phyloP scores from a whole-genome alignment of 1,140 invertebrate genomes.

The Sycophaga agraensis region DNA sequence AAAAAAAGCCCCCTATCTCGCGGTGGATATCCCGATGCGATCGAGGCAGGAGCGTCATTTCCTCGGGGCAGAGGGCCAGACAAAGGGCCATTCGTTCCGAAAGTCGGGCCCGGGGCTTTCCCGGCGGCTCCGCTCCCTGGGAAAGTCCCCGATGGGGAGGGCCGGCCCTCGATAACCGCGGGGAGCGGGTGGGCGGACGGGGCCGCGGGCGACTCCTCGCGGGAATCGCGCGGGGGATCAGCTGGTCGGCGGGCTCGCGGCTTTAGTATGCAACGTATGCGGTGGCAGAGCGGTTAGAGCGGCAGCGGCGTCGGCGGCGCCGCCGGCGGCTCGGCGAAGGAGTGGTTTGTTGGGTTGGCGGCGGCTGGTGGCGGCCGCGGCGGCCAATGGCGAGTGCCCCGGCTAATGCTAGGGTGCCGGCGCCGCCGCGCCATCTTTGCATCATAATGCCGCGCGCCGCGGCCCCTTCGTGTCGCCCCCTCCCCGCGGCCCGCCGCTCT shows the following conservation, averaged over 20 bases:
- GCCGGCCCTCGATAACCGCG: conserved; percentile 27
- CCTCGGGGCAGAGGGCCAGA: too few relatives aligned
- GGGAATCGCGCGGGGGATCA: too few relatives aligned
- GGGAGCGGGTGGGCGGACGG: conserved; percentile 32
- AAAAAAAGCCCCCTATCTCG: too few relatives aligned
- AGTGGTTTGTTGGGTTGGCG: conserved; percentile 50
- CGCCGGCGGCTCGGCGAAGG: conserved; percentile 46
- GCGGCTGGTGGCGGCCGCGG: conserved; percentile 52
- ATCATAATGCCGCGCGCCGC: conserved; percentile 55
- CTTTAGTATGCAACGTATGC: conserved; percentile 58
- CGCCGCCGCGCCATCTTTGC: conserved; percentile 57
- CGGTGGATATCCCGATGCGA: too few relatives aligned
- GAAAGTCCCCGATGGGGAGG: too few relatives aligned
- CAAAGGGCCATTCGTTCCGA: too few relatives aligned
- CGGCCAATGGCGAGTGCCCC: conserved; percentile 59
- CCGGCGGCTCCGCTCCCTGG: too few relatives aligned
- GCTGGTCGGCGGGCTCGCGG: conserved; percentile 43
- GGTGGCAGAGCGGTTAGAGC: conserved; percentile 51
- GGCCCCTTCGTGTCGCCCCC: conserved; percentile 25
- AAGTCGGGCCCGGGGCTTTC: too few relatives aligned
- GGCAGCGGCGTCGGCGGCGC: not conserved
- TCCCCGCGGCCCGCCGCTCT: not conserved
- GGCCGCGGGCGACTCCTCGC: conserved; percentile 45
- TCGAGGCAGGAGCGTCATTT: too few relatives aligned
- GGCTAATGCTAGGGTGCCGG: conserved; percentile 59